These are phyloP conservation scores for Lamellibrachia luymesi DNA, from an alignment of 1,140 invertebrate species.

Conservation along the genomic window DNA sequence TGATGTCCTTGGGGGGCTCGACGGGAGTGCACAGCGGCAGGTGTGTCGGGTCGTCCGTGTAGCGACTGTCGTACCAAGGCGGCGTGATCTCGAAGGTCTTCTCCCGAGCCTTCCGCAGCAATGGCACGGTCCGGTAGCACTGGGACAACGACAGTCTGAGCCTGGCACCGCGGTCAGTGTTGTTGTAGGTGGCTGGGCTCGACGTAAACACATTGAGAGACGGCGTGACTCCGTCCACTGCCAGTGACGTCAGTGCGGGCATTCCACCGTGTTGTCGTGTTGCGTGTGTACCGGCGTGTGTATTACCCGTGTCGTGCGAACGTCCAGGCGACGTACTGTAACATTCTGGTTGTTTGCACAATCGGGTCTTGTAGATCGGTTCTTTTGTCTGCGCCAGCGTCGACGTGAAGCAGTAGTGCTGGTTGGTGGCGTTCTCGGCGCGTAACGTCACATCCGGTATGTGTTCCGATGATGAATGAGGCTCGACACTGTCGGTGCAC, in stretches of 20 bases:
- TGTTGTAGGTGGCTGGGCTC: neutral
- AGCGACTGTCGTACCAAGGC: neutral
- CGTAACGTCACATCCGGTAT: neutral
- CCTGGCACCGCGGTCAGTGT: neutral
- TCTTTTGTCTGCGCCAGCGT: neutral
- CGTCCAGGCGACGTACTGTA: no score
- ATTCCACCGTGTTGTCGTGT: neutral
- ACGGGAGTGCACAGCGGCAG: neutral
- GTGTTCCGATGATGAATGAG: neutral
- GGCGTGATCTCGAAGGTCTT: neutral
- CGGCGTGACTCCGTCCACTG: neutral
- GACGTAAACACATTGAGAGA: neutral
- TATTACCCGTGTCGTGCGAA: neutral
- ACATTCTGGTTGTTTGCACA: neutral
- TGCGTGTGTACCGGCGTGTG: neutral
- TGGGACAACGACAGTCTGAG: neutral
- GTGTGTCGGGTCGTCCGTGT: neutral
- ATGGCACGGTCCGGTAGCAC: neutral
- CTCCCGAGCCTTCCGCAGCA: neutral
- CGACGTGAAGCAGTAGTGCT: neutral
- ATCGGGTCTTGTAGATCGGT: neutral
- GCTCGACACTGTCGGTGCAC: neutral
- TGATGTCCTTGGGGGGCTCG: neutral
- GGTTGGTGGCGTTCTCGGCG: no score
- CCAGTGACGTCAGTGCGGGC: neutral